Evolutionary conservation across 1,140 invertebrate species (phyloP), one percentile per base, ranked within the genome.

Genomic region (Dendrolimus punctatus): DNA sequence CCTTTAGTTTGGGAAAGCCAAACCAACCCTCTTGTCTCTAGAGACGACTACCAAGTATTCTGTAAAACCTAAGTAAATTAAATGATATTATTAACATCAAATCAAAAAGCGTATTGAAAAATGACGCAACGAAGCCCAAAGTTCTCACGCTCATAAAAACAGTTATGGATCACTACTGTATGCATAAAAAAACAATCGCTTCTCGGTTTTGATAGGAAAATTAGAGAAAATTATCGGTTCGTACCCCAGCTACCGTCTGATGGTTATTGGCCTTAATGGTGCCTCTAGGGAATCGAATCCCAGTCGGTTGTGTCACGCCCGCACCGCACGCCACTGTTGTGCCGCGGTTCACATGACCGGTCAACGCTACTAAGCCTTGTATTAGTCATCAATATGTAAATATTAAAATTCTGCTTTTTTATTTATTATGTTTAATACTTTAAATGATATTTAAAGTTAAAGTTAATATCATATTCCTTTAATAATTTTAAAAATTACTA

Each of bases 151-250:
- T 73, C 58, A 46, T 10, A 43, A 23, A 23, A 65, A 74, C 75
- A 73, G 71, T 78, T 80, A 74, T 44, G 40, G 55, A 60, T 62
- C 58, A 66, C 71, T 73, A 71, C 69, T 66, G 67, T 65, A 69
- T 63, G 51, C 48, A 63, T 66, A 75, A 69, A 62, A 23, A 70
- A 80, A 73, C 64, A 73, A 67, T 68, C 58, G 48, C 58, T 71
- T 76, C 68, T 71, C 66, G 72, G 60, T 74, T 84, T 78, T 85
- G 81, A 82, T 85, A 80, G 73, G 80, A 84, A 84, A 84, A 84
- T 84, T 82, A 82, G 76, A 75, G 77, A 82, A 82, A 82, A 85
- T 85, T 85, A 85, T 71, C 71, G 69, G 73, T 66, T 60, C 55
- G 48, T 40, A 60, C 49, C 56, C 62, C 58, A 70, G 72, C 81